Evolutionary conservation across 2,113 vertebrate species (phyloP), one percentile per base, ranked within the genome.

Genomic region (Anseranas semipalmata): DNA sequence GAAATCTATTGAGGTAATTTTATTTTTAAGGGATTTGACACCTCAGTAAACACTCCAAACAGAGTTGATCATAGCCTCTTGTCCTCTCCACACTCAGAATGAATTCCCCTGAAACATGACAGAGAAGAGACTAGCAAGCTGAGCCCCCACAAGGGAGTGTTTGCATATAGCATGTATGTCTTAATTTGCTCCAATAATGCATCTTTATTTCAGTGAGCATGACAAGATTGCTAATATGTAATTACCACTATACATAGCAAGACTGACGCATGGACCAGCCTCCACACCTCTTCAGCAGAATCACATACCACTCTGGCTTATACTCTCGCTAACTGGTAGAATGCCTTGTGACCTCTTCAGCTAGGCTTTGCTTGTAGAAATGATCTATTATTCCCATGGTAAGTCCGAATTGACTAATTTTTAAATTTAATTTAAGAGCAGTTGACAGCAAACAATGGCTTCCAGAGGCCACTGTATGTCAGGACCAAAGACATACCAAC

Each of bases 291-390:
- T n/a, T 27, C 2, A 25, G 55, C 2, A 77, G 48, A 50, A 71
- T 45, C 70, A 59, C 0, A 1, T 6, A 75, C 39, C 35, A 22
- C 45, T 65, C 58, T 53, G 55, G 87, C 45, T 67, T 67, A 50
- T 4, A 28, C 11, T 62, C 50, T 59, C 46, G 85, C 33, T 37
- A 32, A 10, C 55, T 35, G 32, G 45, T 17, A 76, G 14, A 73
- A 73, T 7, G 24, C 50, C 35, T 30, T 87, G 48, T n/a, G 39
- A 60, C 37, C 33, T 74, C 45, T 77, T 58, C 63, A n/a, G 53
- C n/a, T 41, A 76, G 48, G 32, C 48, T 91, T 25, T 79, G 74
- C 58, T 85, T 68, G 58, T 48, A 89, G 63, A 85, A 94, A 93
- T 27, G 14, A 18, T 35, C 27, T 62, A 28, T 76, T 58, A 65